Conservation (phyloP, 2,888 invertebrate species). For the Drosophila eohydei region DNA sequence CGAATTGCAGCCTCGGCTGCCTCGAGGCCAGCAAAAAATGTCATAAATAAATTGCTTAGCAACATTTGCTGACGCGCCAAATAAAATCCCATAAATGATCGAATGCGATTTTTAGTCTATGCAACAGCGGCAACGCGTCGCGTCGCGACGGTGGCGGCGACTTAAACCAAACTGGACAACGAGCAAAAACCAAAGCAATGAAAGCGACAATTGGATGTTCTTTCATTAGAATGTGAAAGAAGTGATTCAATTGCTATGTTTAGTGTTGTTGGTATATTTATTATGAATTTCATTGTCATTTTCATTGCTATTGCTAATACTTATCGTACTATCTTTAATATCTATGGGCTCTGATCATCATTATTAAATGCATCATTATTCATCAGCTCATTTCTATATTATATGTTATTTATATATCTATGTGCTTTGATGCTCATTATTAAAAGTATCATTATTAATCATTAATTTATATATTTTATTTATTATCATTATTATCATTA, state of each 20-base stretch:
- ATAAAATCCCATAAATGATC: conserved; percentile 84
- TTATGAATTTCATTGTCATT: not conserved
- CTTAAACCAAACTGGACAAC: conserved; percentile 59
- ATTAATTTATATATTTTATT: not conserved
- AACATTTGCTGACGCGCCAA: conserved; percentile 82
- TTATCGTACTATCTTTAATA: no score
- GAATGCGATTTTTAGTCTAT: conserved; percentile 82
- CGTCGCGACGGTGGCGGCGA: conserved; percentile 63
- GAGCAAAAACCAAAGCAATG: conserved; percentile 21
- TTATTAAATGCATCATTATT: no score
- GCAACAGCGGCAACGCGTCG: conserved; percentile 48
- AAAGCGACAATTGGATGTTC: conserved; percentile 1
- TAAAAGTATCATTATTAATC: not conserved
- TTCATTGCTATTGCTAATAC: not conserved
- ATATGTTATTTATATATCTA: no score
- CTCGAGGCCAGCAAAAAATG: conserved; percentile 68
- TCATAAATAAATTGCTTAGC: conserved; percentile 81
- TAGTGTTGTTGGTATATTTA: not conserved
- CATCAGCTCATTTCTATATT: no score
- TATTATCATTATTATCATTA: not conserved
- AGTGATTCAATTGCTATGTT: not conserved
- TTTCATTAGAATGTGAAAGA: not conserved
- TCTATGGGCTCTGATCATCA: no score
- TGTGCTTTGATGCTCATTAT: no score
- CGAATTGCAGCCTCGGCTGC: conserved; percentile 65